These are phyloP conservation scores for Lasius fuliginosus DNA, from an alignment of 2,888 invertebrate genomes.

Conservation along the genomic window DNA sequence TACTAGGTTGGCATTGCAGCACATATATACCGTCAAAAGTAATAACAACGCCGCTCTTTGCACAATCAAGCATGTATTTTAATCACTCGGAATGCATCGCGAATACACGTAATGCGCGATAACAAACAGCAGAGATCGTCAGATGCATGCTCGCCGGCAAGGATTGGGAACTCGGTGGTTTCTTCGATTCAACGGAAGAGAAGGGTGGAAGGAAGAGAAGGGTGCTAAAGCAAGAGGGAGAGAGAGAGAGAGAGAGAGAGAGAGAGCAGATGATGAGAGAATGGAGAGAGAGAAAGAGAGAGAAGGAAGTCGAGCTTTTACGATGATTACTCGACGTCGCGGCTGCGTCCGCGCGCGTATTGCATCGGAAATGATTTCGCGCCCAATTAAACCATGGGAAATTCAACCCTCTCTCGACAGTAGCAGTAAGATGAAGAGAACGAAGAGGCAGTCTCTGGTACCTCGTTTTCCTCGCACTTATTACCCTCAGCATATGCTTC, in stretches of 20 bases:
- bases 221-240: constrained; percentile 31
- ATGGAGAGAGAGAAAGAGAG: constrained; percentile 14
- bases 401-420: constrained; percentile 79
- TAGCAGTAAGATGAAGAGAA: constrained; percentile 59
- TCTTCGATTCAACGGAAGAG: constrained; percentile 57
- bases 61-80: constrained; percentile 28
- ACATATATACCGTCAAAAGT: not conserved
- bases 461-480: constrained; percentile 72
- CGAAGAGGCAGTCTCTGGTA: constrained; percentile 35
- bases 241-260: constrained; percentile 25
- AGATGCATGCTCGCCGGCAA: constrained; percentile 49
- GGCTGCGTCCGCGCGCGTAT: constrained; percentile 83
- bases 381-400: constrained; percentile 86
- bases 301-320: constrained; percentile 82
- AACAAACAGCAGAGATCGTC: constrained; percentile 51
- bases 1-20: not conserved
- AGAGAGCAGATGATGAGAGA: constrained; percentile 25
- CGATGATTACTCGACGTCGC: constrained; percentile 84
- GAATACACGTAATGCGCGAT: constrained; percentile 26
- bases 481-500: constrained; percentile 79
- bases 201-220: constrained; percentile 11
- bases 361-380: constrained; percentile 86
- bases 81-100: constrained; percentile 42
- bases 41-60: constrained; percentile 4
- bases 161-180: constrained; percentile 66